These are phyloP conservation scores for Palythoa grandiflora DNA, from an alignment of 92 coral and sea anemone genomes.

Conservation along the genomic window DNA sequence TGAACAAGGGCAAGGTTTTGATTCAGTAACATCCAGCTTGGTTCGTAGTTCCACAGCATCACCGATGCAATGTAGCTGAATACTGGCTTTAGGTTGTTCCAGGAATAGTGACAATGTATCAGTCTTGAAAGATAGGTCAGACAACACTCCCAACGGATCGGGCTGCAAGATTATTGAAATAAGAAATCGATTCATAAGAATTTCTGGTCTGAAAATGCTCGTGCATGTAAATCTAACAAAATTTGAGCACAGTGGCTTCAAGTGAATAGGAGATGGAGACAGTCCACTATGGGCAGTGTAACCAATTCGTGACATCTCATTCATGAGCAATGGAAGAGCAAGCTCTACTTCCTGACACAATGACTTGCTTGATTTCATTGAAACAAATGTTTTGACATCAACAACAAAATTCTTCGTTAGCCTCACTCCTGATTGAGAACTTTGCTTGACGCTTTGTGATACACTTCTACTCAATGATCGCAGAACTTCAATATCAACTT, in stretches of 20 bases:
- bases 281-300: too few relatives aligned
- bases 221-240: neutral
- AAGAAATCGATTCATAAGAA: neutral
- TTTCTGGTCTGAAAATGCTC: neutral
- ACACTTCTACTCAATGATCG: neutral
- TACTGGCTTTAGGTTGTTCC: neutral
- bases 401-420: neutral
- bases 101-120: neutral
- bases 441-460: conserved; percentile 20
- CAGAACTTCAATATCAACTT: conserved; percentile 20
- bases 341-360: conserved; percentile 17
- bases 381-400: neutral
- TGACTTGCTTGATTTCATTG: neutral
- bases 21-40: neutral
- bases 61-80: conserved; percentile 6
- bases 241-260: conserved; percentile 1
- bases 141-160: neutral
- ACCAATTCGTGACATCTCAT: neutral
- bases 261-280: too few relatives aligned
- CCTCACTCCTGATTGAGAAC: neutral
- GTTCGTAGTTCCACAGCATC: conserved; percentile 23
- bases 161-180: neutral
- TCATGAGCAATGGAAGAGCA: conserved; percentile 7
- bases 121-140: neutral
- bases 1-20: neutral